Evolutionary conservation across 2,113 vertebrate genomes (phyloP).

Genomic region (Sterna hirundo): DNA sequence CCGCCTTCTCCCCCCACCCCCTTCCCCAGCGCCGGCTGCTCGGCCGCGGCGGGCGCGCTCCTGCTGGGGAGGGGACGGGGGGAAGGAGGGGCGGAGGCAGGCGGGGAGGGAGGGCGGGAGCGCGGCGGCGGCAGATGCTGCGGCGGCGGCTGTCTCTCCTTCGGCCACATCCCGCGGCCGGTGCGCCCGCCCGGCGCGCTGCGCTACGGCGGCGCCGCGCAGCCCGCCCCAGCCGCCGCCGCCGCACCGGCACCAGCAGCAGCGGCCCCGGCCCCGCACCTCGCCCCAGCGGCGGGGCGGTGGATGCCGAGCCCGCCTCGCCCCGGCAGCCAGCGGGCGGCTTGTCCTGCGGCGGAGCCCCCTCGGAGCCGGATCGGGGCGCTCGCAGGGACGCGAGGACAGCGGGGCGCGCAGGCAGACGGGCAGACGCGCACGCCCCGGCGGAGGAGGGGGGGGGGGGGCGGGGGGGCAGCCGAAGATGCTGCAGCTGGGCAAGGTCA

Average conservation of each 20-base stretch:
- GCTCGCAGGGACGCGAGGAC: not conserved
- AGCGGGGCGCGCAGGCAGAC: not conserved
- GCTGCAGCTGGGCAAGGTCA: conserved; percentile 72
- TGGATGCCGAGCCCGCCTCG: conserved; percentile 1
- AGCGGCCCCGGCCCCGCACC: not conserved
- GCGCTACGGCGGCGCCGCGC: conserved; percentile 5
- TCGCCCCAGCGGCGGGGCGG: not conserved
- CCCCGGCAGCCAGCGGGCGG: not conserved
- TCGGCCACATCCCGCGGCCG: conserved; percentile 37
- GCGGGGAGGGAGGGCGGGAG: not conserved
- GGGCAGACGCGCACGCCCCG: not conserved
- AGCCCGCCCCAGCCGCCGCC: not conserved
- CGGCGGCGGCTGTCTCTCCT: conserved; percentile 5
- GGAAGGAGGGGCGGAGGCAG: conserved; percentile 6
- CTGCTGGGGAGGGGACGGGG: conserved; percentile 27
- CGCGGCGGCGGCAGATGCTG: conserved; percentile 22
- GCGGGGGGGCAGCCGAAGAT: conserved; percentile 2
- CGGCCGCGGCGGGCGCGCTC: conserved; percentile 51
- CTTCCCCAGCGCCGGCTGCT: conserved; percentile 1
- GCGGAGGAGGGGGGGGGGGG: not conserved
- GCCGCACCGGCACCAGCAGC: not conserved
- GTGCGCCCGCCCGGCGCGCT: conserved; percentile 15
- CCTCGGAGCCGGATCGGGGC: not conserved
- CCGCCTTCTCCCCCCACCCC: not conserved
- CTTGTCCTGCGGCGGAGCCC: conserved; percentile 3